Percentiles rank a stretch among this genome's conserved stretches.
Conservation (phyloP, 2,113 vertebrate genomes). For the Recurvirostra avosetta region DNA sequence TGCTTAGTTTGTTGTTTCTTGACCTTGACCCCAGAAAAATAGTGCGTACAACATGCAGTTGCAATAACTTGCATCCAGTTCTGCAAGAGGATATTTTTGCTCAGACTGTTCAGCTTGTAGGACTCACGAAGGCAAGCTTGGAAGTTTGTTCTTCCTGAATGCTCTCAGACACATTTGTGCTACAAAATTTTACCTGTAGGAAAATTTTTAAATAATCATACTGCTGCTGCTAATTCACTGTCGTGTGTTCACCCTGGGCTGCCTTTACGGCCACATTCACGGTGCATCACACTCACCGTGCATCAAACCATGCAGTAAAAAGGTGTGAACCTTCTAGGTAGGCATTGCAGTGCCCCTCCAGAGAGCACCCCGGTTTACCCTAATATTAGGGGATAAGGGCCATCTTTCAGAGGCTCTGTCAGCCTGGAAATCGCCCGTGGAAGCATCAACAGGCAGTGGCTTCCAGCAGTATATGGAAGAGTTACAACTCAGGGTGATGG, state of each 20-base stretch:
- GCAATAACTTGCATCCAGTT: neutral
- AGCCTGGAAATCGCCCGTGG: neutral
- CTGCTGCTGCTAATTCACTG: neutral
- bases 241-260: neutral
- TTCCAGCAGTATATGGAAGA: neutral
- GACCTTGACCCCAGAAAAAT: neutral
- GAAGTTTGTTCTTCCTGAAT: neutral
- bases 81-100: neutral
- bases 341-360: neutral
- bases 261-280: neutral
- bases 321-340: neutral
- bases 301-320: neutral
- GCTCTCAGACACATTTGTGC: neutral
- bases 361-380: neutral
- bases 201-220: neutral
- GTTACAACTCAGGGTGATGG: neutral
- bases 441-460: neutral
- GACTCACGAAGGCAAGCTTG: neutral
- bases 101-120: neutral
- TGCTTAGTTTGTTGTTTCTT: neutral
- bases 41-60: neutral
- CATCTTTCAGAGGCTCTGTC: neutral
- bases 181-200: neutral
- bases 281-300: rapidly evolving
- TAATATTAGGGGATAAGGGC: too few relatives aligned